Percentiles rank a stretch among this genome's conserved stretches.
phyloP scores from a whole-genome alignment of 2,113 vertebrate genomes.

The Tympanuchus pallidicinctus region DNA sequence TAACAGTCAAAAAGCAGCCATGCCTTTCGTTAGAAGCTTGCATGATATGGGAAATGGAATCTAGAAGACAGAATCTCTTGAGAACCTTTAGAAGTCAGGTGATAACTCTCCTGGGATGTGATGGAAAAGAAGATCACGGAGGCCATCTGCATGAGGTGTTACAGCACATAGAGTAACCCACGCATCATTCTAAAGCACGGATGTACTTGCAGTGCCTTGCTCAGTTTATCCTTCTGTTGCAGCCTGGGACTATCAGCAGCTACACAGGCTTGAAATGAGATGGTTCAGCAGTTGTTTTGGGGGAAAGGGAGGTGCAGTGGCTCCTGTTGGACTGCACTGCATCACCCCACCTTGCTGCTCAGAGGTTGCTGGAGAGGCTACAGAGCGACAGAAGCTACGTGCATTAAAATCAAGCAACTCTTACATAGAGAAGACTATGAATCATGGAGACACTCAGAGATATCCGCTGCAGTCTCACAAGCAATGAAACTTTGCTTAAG shows the following conservation, averaged over 20 bases:
- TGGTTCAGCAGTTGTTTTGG: not conserved
- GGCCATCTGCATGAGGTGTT: not conserved
- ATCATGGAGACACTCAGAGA: not conserved
- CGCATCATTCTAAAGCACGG: accelerated
- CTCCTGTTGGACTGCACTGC: not conserved
- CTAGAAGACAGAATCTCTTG: conserved; percentile 2
- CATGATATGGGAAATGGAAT: not conserved
- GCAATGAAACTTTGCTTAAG: not conserved
- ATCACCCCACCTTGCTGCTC: not conserved
- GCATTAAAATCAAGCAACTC: not conserved
- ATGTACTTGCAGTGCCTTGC: not conserved
- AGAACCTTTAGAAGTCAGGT: not conserved
- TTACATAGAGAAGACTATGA: not conserved
- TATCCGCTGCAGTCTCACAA: accelerated
- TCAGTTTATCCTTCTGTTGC: not conserved
- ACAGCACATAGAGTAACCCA: not conserved
- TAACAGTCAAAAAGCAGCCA: not conserved
- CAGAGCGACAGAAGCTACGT: not conserved
- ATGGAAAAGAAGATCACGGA: not conserved
- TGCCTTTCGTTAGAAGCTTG: not conserved
- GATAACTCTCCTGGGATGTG: not conserved
- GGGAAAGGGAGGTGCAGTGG: not conserved
- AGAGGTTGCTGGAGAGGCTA: not conserved
- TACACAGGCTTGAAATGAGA: not conserved
- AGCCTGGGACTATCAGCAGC: not conserved